These are phyloP conservation scores for Chymomyza costata DNA, from an alignment of 1,140 invertebrate genomes.

Conservation along the genomic window DNA sequence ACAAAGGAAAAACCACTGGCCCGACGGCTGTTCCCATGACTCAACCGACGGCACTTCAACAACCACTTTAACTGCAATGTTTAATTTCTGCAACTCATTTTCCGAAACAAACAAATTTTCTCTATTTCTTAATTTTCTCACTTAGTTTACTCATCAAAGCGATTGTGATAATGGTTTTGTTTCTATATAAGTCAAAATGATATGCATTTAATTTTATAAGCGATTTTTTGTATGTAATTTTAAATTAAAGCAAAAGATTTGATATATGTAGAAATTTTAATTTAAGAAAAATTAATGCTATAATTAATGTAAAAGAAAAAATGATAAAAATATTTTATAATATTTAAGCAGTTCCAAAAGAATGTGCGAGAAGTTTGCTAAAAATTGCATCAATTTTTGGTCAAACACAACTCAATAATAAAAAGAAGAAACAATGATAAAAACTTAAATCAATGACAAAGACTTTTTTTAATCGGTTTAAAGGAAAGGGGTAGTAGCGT, in stretches of 20 bases:
- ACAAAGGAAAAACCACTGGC: slow-evolving; percentile 34
- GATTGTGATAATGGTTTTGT: slow-evolving; percentile 74
- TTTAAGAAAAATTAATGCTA: too few species aligned
- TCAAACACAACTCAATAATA: slow-evolving; percentile 46
- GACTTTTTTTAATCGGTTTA: too few species aligned
- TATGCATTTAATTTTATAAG: slow-evolving; percentile 29
- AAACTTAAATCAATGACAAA: slow-evolving; percentile 6
- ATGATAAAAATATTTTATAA: slow-evolving; percentile 37
- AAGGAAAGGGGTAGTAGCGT: too few species aligned
- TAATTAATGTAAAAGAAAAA: slow-evolving; percentile 27
- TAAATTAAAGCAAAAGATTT: slow-evolving; percentile 17
- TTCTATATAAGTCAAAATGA: slow-evolving; percentile 38
- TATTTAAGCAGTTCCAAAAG: slow-evolving; percentile 34
- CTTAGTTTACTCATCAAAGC: slow-evolving; percentile 72
- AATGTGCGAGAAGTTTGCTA: slow-evolving; percentile 39
- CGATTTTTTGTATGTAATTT: slow-evolving; percentile 7
- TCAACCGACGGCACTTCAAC: slow-evolving; percentile 25
- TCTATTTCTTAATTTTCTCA: slow-evolving; percentile 1
- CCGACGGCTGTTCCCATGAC: slow-evolving; percentile 15
- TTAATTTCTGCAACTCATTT: not conserved
- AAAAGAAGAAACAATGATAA: slow-evolving; percentile 16
- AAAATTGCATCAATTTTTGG: slow-evolving; percentile 73
- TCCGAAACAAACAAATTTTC: slow-evolving; percentile 10
- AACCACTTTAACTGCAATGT: slow-evolving; percentile 4
- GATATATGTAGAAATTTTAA: not conserved